These are phyloP conservation scores for Psylliodes chrysocephalus DNA, from an alignment of 2,888 invertebrate species.

Conservation along the genomic window DNA sequence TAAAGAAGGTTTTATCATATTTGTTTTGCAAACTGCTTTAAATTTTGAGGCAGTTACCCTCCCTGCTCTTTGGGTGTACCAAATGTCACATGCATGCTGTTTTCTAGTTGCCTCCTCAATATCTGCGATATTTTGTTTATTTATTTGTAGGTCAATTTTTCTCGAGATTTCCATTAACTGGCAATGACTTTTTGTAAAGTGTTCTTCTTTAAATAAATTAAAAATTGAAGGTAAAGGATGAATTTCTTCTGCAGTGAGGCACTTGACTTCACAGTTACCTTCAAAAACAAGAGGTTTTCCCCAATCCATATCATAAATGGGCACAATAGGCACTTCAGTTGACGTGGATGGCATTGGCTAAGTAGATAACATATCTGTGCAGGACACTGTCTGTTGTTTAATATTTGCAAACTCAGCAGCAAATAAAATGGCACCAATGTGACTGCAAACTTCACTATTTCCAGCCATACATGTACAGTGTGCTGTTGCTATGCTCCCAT, in stretches of 20 bases:
- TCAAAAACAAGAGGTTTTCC: constrained; percentile 12
- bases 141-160: neutral
- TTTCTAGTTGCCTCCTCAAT: constrained; percentile 23
- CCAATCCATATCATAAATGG: constrained; percentile 25
- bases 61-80: constrained; percentile 27
- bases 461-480: constrained; percentile 38
- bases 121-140: constrained; percentile 11
- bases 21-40: constrained; percentile 16
- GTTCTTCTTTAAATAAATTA: neutral
- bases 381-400: constrained; percentile 3
- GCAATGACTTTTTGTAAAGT: neutral
- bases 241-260: neutral
- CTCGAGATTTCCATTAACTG: neutral
- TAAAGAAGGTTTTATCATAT: too few species aligned
- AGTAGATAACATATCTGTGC: constrained; percentile 13
- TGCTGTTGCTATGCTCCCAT: constrained; percentile 28
- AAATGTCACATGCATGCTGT: constrained; percentile 24
- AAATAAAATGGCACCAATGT: constrained; percentile 27
- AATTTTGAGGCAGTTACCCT: constrained; percentile 25
- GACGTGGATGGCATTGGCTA: constrained; percentile 28
- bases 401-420: constrained; percentile 25
- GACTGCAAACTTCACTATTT: constrained; percentile 37
- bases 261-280: constrained; percentile 1
- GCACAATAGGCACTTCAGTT: constrained; percentile 14
- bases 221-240: neutral